These are phyloP conservation scores for Pardosa pseudoannulata DNA, from an alignment of 2,888 invertebrate species.

Conservation along the genomic window DNA sequence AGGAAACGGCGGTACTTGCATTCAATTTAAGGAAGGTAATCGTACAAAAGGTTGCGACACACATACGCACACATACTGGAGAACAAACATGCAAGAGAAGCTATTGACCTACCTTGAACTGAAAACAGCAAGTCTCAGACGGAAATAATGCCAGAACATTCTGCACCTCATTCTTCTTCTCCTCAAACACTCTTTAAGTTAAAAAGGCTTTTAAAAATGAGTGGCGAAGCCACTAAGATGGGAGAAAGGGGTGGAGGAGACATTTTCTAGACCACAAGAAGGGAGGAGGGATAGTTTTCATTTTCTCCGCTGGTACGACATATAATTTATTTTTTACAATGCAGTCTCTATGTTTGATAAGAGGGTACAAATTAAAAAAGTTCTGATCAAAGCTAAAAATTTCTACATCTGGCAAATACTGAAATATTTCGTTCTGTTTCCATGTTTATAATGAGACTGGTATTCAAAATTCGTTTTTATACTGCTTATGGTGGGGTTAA, in stretches of 20 bases:
- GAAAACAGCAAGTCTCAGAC: neutral
- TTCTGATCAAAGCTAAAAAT: too few species aligned
- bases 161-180: constrained; percentile 9
- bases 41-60: constrained; percentile 12
- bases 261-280: neutral
- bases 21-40: neutral
- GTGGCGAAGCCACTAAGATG: neutral
- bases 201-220: neutral
- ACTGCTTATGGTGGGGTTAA: too few species aligned
- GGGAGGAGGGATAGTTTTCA: too few species aligned
- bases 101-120: constrained; percentile 17
- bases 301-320: too few species aligned
- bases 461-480: too few species aligned
- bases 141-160: constrained; percentile 16
- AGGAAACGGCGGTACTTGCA: neutral
- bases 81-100: neutral
- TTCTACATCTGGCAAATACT: too few species aligned
- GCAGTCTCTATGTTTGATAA: too few species aligned
- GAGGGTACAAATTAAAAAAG: too few species aligned
- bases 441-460: too few species aligned
- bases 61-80: too few species aligned
- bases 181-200: neutral
- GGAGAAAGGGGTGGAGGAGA: neutral
- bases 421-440: too few species aligned
- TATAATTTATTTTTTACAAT: too few species aligned